Evolutionary conservation across 2,113 vertebrate genomes (phyloP).

Genomic region (Ariopsis seemanni): DNA sequence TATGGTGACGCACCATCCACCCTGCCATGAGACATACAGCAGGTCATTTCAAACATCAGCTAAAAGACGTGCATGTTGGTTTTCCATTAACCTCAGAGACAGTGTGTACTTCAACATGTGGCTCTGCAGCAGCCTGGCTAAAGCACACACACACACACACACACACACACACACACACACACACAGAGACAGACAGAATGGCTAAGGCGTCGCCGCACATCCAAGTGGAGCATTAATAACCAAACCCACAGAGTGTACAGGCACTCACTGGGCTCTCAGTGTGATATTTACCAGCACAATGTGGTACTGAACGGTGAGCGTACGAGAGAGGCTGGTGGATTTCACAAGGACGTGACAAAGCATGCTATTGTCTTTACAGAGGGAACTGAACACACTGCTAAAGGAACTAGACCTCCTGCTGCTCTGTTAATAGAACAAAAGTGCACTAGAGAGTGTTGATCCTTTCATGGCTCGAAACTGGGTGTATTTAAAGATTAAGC

Average conservation of each 20-base stretch:
- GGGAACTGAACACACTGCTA: constrained; percentile 34
- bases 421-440: constrained; percentile 16
- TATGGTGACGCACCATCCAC: constrained; percentile 46
- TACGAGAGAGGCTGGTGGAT: constrained; percentile 19
- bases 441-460: constrained; percentile 31
- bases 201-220: not conserved
- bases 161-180: no score
- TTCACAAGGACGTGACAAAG: constrained; percentile 47
- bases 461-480: constrained; percentile 8
- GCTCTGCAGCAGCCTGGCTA: not conserved
- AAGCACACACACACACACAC: not conserved
- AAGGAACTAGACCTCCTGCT: constrained; percentile 21
- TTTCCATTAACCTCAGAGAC: constrained; percentile 21
- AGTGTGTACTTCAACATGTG: constrained; percentile 25
- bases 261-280: constrained; percentile 40
- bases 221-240: constrained; percentile 21
- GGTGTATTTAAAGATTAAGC: constrained; percentile 13
- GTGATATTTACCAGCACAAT: constrained; percentile 54
- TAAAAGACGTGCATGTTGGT: not conserved
- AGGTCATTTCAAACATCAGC: constrained; percentile 16
- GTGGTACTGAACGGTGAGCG: constrained; percentile 39
- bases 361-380: constrained; percentile 44
- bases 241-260: constrained; percentile 41
- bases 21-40: constrained; percentile 33
- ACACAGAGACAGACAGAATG: not conserved